Conservation (phyloP, 2,888 invertebrate species). For the Sabatieria punctata region DNA sequence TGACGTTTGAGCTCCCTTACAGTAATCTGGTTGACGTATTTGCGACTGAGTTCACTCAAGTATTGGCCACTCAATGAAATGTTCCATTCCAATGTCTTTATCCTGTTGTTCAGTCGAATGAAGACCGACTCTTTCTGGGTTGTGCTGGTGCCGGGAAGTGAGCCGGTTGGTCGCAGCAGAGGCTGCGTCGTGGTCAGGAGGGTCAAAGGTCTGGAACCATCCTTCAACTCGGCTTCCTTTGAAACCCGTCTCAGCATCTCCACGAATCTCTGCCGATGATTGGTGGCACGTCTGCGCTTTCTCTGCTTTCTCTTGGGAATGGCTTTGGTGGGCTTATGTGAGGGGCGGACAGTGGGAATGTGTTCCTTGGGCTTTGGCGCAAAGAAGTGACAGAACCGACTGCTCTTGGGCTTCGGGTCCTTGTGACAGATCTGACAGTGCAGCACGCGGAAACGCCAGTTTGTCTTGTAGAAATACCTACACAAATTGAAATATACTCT, state of each 20-base stretch:
- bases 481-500: no score
- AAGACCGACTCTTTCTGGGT: conserved; percentile 83
- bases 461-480: no score
- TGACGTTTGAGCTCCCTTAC: background rate
- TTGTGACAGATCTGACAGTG: no score
- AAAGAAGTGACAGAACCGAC: no score
- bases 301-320: no score
- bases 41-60: conserved; percentile 77
- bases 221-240: background rate
- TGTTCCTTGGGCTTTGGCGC: no score
- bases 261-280: conserved; percentile 1
- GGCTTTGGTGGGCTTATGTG: no score
- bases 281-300: no score
- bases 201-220: background rate
- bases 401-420: no score
- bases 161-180: conserved; percentile 1
- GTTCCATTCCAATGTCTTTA: conserved; percentile 68
- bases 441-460: no score
- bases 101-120: conserved; percentile 77
- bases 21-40: conserved; percentile 65
- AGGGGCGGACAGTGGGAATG: no score
- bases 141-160: conserved; percentile 16
- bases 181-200: no score
- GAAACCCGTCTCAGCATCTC: conserved; percentile 14
- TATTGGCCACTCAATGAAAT: conserved; percentile 92